A percentile compares a stretch with the other conserved stretches of the same genome.
Evolutionary conservation across 2,797 vertebrate genomes (phyloP).

Genomic region (Discoglossus pictus): DNA sequence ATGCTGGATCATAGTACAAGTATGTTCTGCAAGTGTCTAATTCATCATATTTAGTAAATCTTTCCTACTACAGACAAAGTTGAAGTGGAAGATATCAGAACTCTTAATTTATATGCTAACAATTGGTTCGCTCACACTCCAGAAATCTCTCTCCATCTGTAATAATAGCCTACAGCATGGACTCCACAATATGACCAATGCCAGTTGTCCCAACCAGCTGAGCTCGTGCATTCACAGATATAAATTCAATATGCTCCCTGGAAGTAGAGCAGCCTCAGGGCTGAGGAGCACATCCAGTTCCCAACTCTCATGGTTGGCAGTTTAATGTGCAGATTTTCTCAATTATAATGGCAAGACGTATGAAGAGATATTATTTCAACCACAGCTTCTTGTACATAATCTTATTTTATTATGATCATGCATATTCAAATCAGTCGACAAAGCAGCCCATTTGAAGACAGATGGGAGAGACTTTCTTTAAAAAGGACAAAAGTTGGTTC

Average conservation of each 20-base stretch:
- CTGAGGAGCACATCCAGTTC: slow-evolving; percentile 57
- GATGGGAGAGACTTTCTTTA: no score
- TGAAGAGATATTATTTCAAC: slow-evolving; percentile 12
- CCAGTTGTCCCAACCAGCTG: slow-evolving; percentile 77
- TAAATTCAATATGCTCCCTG: slow-evolving; percentile 67
- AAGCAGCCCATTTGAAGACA: no score
- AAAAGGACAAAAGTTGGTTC: no score
- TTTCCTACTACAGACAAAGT: no score
- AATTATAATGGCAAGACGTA: slow-evolving; percentile 25
- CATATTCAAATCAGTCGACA: no score
- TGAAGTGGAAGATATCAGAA: slow-evolving; percentile 45
- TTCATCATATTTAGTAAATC: no score
- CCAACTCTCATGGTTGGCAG: slow-evolving; percentile 60
- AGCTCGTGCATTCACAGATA: slow-evolving; percentile 60
- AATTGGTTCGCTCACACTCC: slow-evolving; percentile 65
- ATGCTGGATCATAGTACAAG: no score
- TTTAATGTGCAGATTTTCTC: slow-evolving; percentile 45
- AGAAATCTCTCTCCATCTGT: slow-evolving; percentile 69
- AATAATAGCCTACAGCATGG: slow-evolving; percentile 73
- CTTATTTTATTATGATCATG: no score
- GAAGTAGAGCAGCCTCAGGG: slow-evolving; percentile 63
- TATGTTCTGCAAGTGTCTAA: no score
- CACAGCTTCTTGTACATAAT: no score
- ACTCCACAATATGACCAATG: slow-evolving; percentile 68
- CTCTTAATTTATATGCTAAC: slow-evolving; percentile 58